phyloP scores from a whole-genome alignment of 2,797 vertebrate genomes.

The Vespertilio murinus region DNA sequence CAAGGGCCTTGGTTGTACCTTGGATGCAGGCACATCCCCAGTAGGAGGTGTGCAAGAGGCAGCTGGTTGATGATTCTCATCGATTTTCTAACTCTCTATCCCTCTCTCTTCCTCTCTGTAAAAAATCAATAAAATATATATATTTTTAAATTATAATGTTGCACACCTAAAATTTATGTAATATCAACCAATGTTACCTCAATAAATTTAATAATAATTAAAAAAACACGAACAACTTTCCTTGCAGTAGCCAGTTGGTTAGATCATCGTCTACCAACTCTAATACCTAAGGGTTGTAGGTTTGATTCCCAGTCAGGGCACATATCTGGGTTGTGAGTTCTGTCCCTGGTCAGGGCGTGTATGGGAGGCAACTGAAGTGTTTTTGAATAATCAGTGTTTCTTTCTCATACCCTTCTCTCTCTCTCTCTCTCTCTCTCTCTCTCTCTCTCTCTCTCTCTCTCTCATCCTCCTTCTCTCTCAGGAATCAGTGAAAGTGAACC shows the following conservation, averaged over 20 bases:
- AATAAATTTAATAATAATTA: background rate
- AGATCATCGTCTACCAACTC: background rate
- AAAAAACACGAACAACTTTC: background rate
- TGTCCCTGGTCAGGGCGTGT: background rate
- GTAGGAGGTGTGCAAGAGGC: no score
- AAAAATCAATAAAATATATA: no score
- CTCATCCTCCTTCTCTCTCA: background rate
- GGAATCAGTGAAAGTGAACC: no score
- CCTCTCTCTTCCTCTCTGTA: no score
- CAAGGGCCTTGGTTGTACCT: no score
- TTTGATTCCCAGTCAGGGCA: background rate
- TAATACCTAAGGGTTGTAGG: background rate
- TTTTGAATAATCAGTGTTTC: no score
- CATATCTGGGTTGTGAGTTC: background rate
- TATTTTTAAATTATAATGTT: background rate
- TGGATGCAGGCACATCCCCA: no score
- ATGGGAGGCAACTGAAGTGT: background rate
- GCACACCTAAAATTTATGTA: background rate
- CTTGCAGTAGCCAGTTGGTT: background rate
- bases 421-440: no score
- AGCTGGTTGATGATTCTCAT: no score
- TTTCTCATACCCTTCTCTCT: no score
- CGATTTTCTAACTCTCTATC: no score
- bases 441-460: background rate
- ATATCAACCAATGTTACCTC: background rate